phyloP scores from a whole-genome alignment of 2,888 invertebrate species.

The Eledona agricola region DNA sequence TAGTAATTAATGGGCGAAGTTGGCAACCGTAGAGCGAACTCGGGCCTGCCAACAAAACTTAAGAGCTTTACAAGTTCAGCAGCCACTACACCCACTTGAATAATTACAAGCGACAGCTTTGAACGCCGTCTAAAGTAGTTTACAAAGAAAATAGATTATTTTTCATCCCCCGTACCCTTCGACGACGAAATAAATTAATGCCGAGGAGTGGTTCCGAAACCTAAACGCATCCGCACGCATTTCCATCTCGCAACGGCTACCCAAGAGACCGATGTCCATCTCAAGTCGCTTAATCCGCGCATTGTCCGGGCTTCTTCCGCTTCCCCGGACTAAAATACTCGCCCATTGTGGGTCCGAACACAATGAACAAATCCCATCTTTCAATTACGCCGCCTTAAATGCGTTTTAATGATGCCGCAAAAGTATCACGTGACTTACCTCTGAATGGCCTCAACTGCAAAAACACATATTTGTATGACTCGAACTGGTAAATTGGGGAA shows the following conservation, averaged over 20 bases:
- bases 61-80: conserved; percentile 57
- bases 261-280: conserved; percentile 37
- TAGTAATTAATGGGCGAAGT: conserved; percentile 60
- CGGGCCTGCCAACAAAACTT: conserved; percentile 55
- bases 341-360: conserved; percentile 45
- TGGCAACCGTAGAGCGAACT: conserved; percentile 53
- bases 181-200: conserved; percentile 44
- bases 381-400: conserved; percentile 51
- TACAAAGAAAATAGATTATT: conserved; percentile 56
- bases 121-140: conserved; percentile 55
- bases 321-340: conserved; percentile 49
- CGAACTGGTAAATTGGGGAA: too few relatives aligned
- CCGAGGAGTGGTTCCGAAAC: conserved; percentile 21
- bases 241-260: background rate
- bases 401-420: conserved; percentile 48
- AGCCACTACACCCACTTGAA: conserved; percentile 58
- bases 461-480: too few relatives aligned
- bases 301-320: conserved; percentile 52
- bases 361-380: conserved; percentile 53
- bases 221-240: conserved; percentile 6
- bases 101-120: conserved; percentile 60
- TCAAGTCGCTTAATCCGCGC: conserved; percentile 49
- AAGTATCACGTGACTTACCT: conserved; percentile 33
- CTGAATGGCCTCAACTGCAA: conserved; percentile 18
- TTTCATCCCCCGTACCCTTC: conserved; percentile 43